Evolutionary conservation across 2,797 vertebrate genomes (phyloP).

Genomic region (Clamator glandarius): DNA sequence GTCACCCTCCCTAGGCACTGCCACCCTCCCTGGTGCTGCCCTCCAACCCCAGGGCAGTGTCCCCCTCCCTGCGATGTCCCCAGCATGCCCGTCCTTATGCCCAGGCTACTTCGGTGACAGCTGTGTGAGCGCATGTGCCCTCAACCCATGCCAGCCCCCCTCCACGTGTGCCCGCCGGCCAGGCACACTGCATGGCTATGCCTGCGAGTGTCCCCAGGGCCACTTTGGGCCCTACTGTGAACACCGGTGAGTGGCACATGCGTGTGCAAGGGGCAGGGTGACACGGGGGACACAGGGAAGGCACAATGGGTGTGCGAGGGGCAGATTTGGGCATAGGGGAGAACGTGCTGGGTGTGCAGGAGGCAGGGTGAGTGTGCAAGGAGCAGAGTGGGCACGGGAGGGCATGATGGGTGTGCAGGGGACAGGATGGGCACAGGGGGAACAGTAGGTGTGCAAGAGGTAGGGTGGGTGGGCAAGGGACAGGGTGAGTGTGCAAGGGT

Average conservation of each 20-base stretch:
- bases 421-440: not conserved
- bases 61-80: not conserved
- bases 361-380: not conserved
- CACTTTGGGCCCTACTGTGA: slow-evolving; percentile 94
- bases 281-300: too few species aligned
- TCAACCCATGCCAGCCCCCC: slow-evolving; percentile 92
- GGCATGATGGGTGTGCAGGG: too few species aligned
- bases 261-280: not conserved
- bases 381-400: too few species aligned
- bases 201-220: slow-evolving; percentile 87
- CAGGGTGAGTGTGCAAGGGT: too few species aligned
- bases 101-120: slow-evolving; percentile 90
- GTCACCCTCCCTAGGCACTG: not conserved
- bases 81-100: not conserved
- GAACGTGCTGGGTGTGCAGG: too few species aligned
- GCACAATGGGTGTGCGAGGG: not conserved
- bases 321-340: too few species aligned
- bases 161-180: slow-evolving; percentile 84
- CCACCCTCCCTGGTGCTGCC: too few species aligned
- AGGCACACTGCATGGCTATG: slow-evolving; percentile 83
- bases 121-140: slow-evolving; percentile 87
- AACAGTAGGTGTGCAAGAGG: not conserved
- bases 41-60: too few species aligned
- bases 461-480: too few species aligned
- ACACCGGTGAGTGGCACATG: slow-evolving; percentile 84